Evolutionary conservation across 2,797 vertebrate genomes (phyloP).

Genomic region (Phoxinus dragarum): DNA sequence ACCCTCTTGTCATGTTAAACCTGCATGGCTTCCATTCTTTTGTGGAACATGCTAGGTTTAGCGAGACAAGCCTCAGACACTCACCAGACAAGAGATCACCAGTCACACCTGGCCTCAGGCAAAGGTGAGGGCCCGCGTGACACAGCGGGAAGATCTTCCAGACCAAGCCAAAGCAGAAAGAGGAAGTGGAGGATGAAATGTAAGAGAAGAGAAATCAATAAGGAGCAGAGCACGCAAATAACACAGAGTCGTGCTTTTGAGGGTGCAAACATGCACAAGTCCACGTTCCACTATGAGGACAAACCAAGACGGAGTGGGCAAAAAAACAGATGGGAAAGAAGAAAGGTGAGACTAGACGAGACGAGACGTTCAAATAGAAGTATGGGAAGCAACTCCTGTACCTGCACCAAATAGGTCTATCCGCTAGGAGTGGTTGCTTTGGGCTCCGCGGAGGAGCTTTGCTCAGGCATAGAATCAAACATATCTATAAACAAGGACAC

Average conservation of each 20-base stretch:
- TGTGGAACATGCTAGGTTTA: background rate
- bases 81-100: conserved; percentile 92
- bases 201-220: conserved; percentile 77
- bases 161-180: conserved; percentile 54
- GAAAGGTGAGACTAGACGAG: conserved; percentile 43
- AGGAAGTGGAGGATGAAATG: conserved; percentile 76
- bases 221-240: conserved; percentile 70
- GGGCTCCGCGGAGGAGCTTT: conserved; percentile 89
- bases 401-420: conserved; percentile 99
- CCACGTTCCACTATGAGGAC: conserved; percentile 77
- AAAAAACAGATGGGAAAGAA: conserved; percentile 63
- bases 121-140: conserved; percentile 93
- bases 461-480: conserved; percentile 95
- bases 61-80: conserved; percentile 64
- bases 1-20: background rate
- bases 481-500: conserved; percentile 98
- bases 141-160: conserved; percentile 90
- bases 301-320: conserved; percentile 72
- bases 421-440: conserved; percentile 96
- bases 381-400: conserved; percentile 83
- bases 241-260: conserved; percentile 40
- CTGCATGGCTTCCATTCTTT: background rate
- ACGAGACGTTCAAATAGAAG: conserved; percentile 74
- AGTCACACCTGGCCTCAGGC: conserved; percentile 88
- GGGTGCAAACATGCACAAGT: conserved; percentile 59